Conservation (phyloP, 1,140 invertebrate species). For the Catajapyx aquilonaris region DNA sequence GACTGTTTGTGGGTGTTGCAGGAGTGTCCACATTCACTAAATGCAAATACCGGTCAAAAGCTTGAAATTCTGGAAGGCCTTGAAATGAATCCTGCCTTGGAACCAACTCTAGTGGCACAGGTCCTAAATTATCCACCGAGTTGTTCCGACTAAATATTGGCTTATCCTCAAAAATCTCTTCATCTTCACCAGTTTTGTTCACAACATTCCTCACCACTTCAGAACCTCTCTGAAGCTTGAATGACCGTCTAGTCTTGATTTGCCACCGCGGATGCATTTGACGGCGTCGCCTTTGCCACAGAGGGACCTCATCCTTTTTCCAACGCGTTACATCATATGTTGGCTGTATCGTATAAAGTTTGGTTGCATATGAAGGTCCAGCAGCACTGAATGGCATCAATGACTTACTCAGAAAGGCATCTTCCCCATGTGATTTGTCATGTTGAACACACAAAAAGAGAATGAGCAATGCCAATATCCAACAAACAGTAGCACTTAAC, state of each 20-base stretch:
- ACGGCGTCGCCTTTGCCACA: no score
- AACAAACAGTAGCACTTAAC: constrained; percentile 17
- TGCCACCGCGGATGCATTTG: no score
- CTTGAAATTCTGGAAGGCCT: constrained; percentile 1
- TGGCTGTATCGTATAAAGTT: no score
- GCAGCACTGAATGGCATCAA: constrained; percentile 3
- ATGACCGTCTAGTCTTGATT: no score
- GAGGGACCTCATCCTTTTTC: no score
- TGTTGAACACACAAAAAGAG: constrained; percentile 13
- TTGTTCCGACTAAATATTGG: not conserved
- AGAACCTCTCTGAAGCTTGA: no score
- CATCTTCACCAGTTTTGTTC: constrained; percentile 6
- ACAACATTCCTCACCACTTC: no score
- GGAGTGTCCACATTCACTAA: constrained; percentile 13
- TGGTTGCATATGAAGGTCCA: no score
- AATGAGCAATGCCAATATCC: constrained; percentile 14
- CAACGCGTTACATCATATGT: no score
- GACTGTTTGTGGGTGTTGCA: no score
- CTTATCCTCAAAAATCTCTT: not conserved
- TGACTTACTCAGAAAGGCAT: constrained; percentile 1
- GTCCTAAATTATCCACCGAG: no score
- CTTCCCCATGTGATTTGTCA: not conserved
- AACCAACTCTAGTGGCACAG: no score
- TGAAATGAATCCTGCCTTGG: constrained; percentile 2
- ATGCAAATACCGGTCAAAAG: constrained; percentile 13